Evolutionary conservation across 1,140 invertebrate genomes (phyloP).

Genomic region (Ctenoplectra terminalis): DNA sequence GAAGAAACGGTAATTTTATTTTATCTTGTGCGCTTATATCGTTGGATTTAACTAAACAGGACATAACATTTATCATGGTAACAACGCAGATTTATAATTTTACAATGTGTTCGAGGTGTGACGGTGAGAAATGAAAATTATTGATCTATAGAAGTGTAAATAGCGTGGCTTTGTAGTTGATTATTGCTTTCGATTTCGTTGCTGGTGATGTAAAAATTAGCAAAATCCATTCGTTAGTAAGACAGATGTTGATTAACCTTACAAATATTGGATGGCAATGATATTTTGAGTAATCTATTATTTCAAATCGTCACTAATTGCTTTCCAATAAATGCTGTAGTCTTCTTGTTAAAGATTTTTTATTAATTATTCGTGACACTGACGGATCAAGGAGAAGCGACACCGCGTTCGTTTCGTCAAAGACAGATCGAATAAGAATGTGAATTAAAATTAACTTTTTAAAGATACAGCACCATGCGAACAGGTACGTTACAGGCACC

Average conservation of each 20-base stretch:
- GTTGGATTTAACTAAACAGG: neutral
- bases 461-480: neutral
- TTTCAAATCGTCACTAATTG: neutral
- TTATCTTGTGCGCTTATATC: neutral
- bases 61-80: neutral
- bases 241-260: neutral
- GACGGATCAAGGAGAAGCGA: neutral
- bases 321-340: neutral
- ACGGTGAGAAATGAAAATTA: neutral
- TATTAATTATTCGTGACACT: neutral
- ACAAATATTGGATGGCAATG: neutral
- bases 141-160: neutral
- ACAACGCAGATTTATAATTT: neutral
- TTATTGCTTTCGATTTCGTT: constrained; percentile 30
- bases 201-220: neutral
- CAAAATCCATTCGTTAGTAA: no score
- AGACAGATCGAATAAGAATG: neutral
- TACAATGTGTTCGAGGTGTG: neutral
- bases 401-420: neutral
- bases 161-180: neutral
- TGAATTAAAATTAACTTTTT: neutral
- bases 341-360: neutral
- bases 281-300: neutral
- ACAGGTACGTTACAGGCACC: neutral
- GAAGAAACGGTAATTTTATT: neutral